Conservation (phyloP, 2,113 vertebrate genomes). For the Malurus melanocephalus region DNA sequence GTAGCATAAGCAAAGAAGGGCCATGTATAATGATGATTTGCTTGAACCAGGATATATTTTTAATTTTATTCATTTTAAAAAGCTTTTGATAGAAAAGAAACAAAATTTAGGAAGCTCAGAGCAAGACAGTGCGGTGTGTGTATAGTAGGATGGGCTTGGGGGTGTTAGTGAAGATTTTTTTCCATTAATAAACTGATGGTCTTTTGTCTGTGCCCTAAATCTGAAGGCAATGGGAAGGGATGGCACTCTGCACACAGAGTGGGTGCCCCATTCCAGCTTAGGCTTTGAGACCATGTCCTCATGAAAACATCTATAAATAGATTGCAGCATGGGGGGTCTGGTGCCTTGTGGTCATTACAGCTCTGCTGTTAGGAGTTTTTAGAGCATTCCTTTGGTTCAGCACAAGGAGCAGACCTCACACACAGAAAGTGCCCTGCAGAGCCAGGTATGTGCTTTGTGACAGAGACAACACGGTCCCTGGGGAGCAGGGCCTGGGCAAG, state of each 20-base stretch:
- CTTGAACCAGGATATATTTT: not conserved
- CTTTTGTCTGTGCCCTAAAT: not conserved
- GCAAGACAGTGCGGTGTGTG: not conserved
- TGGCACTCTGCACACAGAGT: not conserved
- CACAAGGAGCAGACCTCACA: not conserved
- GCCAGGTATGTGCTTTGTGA: not conserved
- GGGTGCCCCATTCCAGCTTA: not conserved
- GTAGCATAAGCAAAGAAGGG: not conserved
- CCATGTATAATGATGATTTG: not conserved
- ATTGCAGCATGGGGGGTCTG: not conserved
- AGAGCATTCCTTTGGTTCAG: not conserved
- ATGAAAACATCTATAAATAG: not conserved
- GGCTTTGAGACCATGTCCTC: not conserved
- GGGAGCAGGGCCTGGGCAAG: not conserved
- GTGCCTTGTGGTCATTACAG: not conserved
- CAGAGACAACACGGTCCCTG: fast-evolving
- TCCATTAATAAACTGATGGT: not conserved
- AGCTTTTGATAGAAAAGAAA: not conserved
- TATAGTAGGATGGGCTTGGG: not conserved
- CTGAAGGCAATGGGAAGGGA: not conserved
- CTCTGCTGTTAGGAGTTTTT: not conserved
- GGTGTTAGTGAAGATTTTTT: not conserved
- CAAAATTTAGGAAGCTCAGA: not conserved
- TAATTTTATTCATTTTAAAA: not conserved
- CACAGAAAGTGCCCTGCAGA: not conserved